Conservation (phyloP, 2,797 vertebrate genomes). For the Sebastes miniatus region DNA sequence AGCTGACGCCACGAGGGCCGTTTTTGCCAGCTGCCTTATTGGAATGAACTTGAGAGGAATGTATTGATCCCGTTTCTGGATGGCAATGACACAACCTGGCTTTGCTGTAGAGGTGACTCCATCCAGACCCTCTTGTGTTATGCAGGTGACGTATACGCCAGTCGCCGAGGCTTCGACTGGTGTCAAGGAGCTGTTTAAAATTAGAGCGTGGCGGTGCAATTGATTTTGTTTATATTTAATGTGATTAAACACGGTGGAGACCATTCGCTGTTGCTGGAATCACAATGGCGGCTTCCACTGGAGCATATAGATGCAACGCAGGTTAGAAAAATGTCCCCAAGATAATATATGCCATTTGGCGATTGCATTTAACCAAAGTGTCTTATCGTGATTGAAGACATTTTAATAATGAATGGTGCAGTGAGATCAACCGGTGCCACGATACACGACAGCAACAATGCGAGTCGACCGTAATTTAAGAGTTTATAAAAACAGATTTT, state of each 20-base stretch:
- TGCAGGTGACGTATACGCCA: slow-evolving; percentile 51
- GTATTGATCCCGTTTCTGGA: slow-evolving; percentile 69
- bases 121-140: slow-evolving; percentile 48
- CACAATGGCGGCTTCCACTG: slow-evolving; percentile 41
- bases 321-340: slow-evolving; percentile 51
- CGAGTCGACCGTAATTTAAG: neutral
- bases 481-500: neutral
- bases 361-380: slow-evolving; percentile 61
- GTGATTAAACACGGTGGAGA: slow-evolving; percentile 57
- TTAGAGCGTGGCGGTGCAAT: slow-evolving; percentile 39
- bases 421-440: neutral
- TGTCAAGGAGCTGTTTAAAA: slow-evolving; percentile 69
- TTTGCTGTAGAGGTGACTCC: slow-evolving; percentile 72
- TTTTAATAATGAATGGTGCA: slow-evolving; percentile 34
- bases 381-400: slow-evolving; percentile 47
- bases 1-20: slow-evolving; percentile 62
- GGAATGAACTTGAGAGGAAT: slow-evolving; percentile 78
- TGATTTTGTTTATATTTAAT: slow-evolving; percentile 68
- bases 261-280: slow-evolving; percentile 43
- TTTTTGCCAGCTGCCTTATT: slow-evolving; percentile 70
- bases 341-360: slow-evolving; percentile 64
- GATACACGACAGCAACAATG: neutral
- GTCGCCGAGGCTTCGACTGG: slow-evolving; percentile 43
- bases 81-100: slow-evolving; percentile 70
- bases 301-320: neutral